These are phyloP conservation scores for Deroplatys truncata DNA, from an alignment of 2,888 invertebrate genomes.

Conservation along the genomic window DNA sequence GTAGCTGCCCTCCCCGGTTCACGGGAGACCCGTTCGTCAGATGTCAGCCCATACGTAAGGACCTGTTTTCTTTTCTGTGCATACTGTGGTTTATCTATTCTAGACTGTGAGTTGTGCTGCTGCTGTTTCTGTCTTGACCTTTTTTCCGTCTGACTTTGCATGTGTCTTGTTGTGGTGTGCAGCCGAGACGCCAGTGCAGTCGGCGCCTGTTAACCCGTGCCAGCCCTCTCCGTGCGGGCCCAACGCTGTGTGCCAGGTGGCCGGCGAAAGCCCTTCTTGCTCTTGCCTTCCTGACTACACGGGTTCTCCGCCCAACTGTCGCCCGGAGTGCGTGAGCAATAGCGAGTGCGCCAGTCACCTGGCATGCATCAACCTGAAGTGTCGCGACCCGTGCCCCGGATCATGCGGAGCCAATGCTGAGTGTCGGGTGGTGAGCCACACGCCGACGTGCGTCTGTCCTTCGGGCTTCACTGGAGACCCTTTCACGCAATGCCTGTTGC, in stretches of 20 bases:
- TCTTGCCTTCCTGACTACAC: conserved; percentile 62
- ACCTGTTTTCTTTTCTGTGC: background rate
- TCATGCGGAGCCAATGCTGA: conserved; percentile 43
- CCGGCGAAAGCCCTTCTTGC: conserved; percentile 68
- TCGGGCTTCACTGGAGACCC: conserved; percentile 42
- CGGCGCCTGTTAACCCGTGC: conserved; percentile 41
- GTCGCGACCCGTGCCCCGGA: conserved; percentile 49
- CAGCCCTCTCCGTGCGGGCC: conserved; percentile 46
- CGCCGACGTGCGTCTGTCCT: conserved; percentile 41
- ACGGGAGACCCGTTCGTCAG: conserved; percentile 72
- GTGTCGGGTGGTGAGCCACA: conserved; percentile 42
- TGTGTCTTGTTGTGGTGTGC: conserved; percentile 16
- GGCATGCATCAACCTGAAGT: conserved; percentile 70
- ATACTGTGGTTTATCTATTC: background rate
- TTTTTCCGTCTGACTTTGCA: conserved; percentile 25
- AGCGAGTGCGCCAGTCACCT: conserved; percentile 64
- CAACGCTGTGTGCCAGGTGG: conserved; percentile 62
- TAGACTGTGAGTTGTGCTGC: background rate
- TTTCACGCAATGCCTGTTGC: conserved; percentile 36
- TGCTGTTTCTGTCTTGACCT: background rate
- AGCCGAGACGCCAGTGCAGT: conserved; percentile 40
- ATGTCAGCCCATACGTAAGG: conserved; percentile 53
- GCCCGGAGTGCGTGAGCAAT: conserved; percentile 67
- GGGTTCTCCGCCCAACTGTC: conserved; percentile 73
- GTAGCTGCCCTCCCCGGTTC: conserved; percentile 63